phyloP scores from a whole-genome alignment of 1,140 invertebrate species.

The Micrasema minimum region DNA sequence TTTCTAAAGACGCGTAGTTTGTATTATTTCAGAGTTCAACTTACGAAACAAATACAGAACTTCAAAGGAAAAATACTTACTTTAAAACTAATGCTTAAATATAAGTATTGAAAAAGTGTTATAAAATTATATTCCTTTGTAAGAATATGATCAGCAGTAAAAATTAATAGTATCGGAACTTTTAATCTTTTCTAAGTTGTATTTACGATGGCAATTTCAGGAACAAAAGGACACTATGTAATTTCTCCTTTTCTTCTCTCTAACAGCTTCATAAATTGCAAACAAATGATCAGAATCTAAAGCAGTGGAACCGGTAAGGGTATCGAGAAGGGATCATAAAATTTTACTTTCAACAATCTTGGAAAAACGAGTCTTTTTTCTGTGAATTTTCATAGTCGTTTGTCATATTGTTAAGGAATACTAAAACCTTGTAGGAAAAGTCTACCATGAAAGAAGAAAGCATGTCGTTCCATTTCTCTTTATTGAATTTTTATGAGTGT shows the following conservation, averaged over 20 bases:
- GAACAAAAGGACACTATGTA: conserved; percentile 29
- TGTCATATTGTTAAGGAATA: conserved; percentile 10
- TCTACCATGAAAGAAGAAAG: no score
- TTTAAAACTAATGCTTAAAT: no score
- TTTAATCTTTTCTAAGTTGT: conserved; percentile 22
- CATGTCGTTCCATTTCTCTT: no score
- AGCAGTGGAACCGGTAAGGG: neutral
- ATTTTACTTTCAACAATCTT: conserved; percentile 14
- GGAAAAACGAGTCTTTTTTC: neutral
- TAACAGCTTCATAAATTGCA: conserved; percentile 28
- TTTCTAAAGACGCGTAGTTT: no score
- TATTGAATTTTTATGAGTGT: no score
- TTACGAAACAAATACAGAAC: no score
- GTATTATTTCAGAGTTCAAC: no score
- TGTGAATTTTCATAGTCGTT: neutral
- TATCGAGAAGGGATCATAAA: conserved; percentile 3
- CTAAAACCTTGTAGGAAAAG: neutral
- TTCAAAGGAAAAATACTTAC: no score
- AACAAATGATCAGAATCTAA: conserved; percentile 10
- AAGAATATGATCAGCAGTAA: conserved; percentile 28
- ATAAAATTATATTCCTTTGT: conserved; percentile 2
- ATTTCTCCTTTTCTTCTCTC: conserved; percentile 14
- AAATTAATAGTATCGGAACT: conserved; percentile 25
- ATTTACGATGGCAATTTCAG: conserved; percentile 18
- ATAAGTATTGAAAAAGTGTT: no score